Evolutionary conservation across 2,888 invertebrate species (phyloP).

Genomic region (Cantharis lateralis): DNA sequence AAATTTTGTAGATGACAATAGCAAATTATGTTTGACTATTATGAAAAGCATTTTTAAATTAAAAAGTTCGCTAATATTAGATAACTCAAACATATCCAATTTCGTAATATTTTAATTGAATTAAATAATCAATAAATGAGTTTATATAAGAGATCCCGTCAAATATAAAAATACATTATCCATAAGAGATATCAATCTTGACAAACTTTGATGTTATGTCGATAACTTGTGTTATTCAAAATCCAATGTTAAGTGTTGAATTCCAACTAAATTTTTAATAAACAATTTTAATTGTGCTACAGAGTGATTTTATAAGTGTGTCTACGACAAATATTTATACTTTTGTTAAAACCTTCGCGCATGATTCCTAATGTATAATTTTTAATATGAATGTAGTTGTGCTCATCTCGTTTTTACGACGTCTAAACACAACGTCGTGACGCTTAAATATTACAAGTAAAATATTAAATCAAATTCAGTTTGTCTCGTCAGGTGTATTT

Average conservation of each 20-base stretch:
- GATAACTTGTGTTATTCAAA: neutral
- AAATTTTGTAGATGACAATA: neutral
- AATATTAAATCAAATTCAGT: neutral
- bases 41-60: neutral
- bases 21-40: neutral
- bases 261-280: neutral
- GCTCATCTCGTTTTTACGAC: conserved; percentile 10
- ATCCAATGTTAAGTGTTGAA: neutral
- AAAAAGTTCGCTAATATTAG: neutral
- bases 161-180: neutral
- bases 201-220: neutral
- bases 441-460: conserved; percentile 4
- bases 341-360: neutral
- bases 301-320: neutral
- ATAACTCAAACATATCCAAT: neutral
- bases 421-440: conserved; percentile 8
- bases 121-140: neutral
- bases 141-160: neutral
- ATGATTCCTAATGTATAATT: conserved; percentile 1
- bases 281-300: neutral
- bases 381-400: conserved; percentile 1
- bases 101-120: neutral
- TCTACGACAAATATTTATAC: neutral
- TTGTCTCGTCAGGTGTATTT: neutral
- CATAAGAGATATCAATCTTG: neutral